These are phyloP conservation scores for Carassius carassius DNA, from an alignment of 2,113 vertebrate species.

Conservation along the genomic window DNA sequence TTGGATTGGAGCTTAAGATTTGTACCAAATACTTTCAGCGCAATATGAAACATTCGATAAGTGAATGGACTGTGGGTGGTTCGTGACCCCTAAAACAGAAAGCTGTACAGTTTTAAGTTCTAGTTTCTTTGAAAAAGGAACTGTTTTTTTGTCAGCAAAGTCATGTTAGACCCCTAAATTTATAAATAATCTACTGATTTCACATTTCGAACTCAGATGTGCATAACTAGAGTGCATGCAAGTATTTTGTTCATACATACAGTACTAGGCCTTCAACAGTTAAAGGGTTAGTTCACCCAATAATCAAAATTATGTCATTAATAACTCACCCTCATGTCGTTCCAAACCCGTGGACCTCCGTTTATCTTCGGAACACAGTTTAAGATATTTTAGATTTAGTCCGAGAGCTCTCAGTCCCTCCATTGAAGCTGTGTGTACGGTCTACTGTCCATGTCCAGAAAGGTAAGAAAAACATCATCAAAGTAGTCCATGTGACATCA, in stretches of 20 bases:
- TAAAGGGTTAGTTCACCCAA: not conserved
- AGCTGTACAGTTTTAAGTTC: not conserved
- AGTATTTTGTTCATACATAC: not conserved
- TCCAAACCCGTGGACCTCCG: too few relatives aligned
- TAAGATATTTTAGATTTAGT: too few relatives aligned
- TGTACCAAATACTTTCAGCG: not conserved
- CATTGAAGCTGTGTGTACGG: too few relatives aligned
- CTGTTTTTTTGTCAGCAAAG: not conserved
- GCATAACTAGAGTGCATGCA: not conserved
- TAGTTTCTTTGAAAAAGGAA: not conserved
- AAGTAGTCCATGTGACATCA: too few relatives aligned
- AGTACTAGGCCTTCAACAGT: not conserved
- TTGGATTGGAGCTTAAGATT: not conserved
- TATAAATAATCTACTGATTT: not conserved
- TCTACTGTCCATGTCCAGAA: too few relatives aligned
- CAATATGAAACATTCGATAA: not conserved
- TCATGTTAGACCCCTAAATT: not conserved
- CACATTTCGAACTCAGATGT: not conserved
- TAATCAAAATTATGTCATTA: too few relatives aligned
- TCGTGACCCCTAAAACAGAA: not conserved
- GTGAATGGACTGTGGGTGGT: not conserved
- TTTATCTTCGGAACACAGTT: too few relatives aligned
- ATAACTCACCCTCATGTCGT: too few relatives aligned
- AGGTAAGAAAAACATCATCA: too few relatives aligned
- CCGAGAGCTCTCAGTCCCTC: too few relatives aligned